phyloP scores from a whole-genome alignment of 2,113 vertebrate species.

The Xiphorhynchus elegans region DNA sequence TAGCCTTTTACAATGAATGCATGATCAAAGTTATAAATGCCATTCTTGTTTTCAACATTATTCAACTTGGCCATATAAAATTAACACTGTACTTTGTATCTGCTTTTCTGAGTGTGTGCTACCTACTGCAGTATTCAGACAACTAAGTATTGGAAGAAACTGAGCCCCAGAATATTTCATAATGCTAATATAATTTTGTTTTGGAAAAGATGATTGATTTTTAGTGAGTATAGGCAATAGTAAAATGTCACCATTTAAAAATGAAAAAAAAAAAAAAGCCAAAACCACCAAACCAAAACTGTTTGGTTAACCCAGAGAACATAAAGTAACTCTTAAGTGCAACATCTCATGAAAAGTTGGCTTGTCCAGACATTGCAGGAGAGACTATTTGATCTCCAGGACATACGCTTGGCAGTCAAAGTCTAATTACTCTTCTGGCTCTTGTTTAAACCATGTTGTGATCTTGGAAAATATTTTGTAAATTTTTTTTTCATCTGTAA shows the following conservation, averaged over 20 bases:
- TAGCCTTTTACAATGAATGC: neutral
- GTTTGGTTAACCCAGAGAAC: neutral
- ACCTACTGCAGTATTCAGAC: neutral
- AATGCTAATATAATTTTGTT: neutral
- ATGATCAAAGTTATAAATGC: neutral
- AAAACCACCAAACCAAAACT: neutral
- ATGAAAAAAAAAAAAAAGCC: neutral
- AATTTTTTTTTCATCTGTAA: neutral
- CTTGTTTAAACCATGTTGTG: neutral
- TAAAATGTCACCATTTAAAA: neutral
- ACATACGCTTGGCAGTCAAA: neutral
- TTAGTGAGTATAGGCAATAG: neutral
- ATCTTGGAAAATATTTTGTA: neutral
- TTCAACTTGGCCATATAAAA: neutral
- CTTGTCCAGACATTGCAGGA: neutral
- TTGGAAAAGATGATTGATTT: neutral
- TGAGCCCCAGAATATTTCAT: neutral
- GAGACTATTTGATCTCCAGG: neutral
- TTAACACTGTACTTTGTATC: neutral
- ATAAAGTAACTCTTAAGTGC: neutral
- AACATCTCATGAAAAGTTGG: neutral
- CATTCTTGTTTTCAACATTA: neutral
- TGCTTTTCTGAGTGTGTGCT: neutral
- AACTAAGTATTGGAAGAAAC: neutral
- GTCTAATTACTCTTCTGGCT: neutral